phyloP scores from a whole-genome alignment of 2,113 vertebrate species.

The Centropristis striata region DNA sequence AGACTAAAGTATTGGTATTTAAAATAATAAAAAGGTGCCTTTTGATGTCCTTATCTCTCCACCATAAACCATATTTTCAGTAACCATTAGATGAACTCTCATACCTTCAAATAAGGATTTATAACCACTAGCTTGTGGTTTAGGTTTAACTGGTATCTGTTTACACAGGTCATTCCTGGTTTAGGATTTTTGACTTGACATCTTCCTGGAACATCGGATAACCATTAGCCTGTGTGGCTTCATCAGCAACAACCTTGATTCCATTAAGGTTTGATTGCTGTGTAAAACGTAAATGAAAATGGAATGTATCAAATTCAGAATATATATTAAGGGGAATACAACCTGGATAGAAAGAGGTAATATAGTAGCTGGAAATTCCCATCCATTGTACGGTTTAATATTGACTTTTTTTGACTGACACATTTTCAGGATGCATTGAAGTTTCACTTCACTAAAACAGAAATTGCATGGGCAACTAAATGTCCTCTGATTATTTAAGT shows the following conservation, averaged over 20 bases:
- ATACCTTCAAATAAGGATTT: background rate
- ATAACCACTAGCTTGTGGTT: background rate
- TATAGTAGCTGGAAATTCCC: background rate
- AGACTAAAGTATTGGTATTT: slow-evolving; percentile 3
- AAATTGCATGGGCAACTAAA: background rate
- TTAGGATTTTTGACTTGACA: background rate
- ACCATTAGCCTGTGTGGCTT: background rate
- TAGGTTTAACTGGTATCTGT: background rate
- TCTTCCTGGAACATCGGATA: background rate
- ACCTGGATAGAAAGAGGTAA: background rate
- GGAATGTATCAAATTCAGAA: too few relatives aligned
- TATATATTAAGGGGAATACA: background rate
- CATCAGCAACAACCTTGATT: background rate
- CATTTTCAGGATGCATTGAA: background rate
- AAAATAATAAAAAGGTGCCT: background rate
- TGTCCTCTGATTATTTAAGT: background rate
- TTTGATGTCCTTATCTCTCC: background rate
- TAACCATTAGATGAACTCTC: background rate
- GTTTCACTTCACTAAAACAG: too few relatives aligned
- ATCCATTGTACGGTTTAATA: background rate
- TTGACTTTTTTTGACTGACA: background rate
- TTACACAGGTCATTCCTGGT: background rate
- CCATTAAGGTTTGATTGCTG: too few relatives aligned
- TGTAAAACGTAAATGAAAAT: too few relatives aligned
- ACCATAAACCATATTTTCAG: background rate